A percentile compares a stretch with the other conserved stretches of the same genome.
These are phyloP conservation scores for Cotesia chilonis DNA, from an alignment of 1,140 invertebrate species.

Conservation along the genomic window DNA sequence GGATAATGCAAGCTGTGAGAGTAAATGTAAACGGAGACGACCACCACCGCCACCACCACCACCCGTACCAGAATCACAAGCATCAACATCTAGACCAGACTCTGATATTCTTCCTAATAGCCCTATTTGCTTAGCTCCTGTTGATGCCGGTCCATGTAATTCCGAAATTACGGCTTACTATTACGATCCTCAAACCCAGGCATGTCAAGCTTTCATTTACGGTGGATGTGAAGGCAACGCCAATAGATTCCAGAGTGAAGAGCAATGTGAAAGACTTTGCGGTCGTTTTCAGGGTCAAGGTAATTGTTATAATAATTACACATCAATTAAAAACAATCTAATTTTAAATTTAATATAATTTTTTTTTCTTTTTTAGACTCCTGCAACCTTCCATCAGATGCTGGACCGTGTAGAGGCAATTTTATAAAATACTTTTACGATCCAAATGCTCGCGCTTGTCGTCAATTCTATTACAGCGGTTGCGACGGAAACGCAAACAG, in stretches of 20 bases:
- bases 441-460: conserved; percentile 66
- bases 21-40: conserved; percentile 49
- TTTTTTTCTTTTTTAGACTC: conserved; percentile 64
- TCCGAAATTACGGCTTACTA: conserved; percentile 75
- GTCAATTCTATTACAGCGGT: conserved; percentile 82
- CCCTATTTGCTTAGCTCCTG: conserved; percentile 69
- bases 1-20: conserved; percentile 64
- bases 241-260: conserved; percentile 81
- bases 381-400: conserved; percentile 70
- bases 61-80: conserved; percentile 21
- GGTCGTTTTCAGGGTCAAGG: conserved; percentile 77
- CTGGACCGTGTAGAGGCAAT: conserved; percentile 73
- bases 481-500: conserved; percentile 88
- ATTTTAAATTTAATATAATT: conserved; percentile 20
- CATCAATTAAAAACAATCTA: not conserved
- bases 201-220: conserved; percentile 79
- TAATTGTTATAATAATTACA: conserved; percentile 47
- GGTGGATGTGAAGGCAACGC: conserved; percentile 85
- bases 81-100: not conserved
- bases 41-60: conserved; percentile 20
- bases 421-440: conserved; percentile 79
- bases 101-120: conserved; percentile 42
- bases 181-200: conserved; percentile 71
- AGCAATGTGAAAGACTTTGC: conserved; percentile 84
- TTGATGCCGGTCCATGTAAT: conserved; percentile 78